phyloP scores from a whole-genome alignment of 2,888 invertebrate genomes.

The Vesta saturnalis region DNA sequence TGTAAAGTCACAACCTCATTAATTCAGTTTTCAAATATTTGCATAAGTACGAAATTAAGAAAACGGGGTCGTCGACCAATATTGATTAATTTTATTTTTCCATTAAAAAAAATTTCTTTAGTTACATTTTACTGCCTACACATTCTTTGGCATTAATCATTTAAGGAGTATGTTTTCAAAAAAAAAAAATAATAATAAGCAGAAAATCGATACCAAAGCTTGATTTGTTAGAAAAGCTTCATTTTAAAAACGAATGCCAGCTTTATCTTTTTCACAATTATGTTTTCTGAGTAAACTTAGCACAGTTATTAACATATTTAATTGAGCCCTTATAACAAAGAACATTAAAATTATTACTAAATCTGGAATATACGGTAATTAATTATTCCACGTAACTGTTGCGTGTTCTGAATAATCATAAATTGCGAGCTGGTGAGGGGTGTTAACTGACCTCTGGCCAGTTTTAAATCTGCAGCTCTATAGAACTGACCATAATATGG shows the following conservation, averaged over 20 bases:
- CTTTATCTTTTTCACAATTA: background rate
- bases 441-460: slow-evolving; percentile 34
- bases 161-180: no score
- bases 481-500: slow-evolving; percentile 49
- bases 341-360: background rate
- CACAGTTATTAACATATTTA: background rate
- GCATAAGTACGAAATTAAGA: background rate
- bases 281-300: background rate
- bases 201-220: background rate
- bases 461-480: slow-evolving; percentile 20
- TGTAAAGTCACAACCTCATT: background rate
- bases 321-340: background rate
- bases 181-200: background rate
- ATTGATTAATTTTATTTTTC: background rate
- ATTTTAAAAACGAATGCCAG: background rate
- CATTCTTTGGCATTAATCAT: background rate
- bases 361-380: background rate
- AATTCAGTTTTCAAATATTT: background rate
- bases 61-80: slow-evolving; percentile 8
- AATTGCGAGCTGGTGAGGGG: slow-evolving; percentile 24
- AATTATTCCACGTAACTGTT: slow-evolving; percentile 23
- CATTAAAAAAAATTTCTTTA: background rate
- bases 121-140: background rate
- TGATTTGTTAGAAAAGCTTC: background rate
- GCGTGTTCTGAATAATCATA: slow-evolving; percentile 28